phyloP scores from a whole-genome alignment of 2,797 vertebrate species.

The Siniperca undulata region DNA sequence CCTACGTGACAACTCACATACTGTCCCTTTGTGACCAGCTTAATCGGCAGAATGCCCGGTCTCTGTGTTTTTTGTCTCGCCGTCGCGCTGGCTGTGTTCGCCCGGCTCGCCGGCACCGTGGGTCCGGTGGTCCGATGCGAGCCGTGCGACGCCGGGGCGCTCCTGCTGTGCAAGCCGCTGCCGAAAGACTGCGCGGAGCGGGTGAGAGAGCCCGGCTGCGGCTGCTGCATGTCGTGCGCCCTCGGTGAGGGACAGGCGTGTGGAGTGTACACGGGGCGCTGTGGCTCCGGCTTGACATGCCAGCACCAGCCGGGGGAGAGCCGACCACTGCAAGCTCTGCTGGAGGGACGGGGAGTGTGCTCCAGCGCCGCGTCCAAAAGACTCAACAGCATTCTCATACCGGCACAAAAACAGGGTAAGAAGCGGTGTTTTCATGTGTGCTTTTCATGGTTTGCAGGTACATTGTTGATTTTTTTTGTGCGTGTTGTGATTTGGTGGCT shows the following conservation, averaged over 20 bases:
- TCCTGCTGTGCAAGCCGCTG: conserved; percentile 90
- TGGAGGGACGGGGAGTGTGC: conserved; percentile 93
- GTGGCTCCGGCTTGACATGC: conserved; percentile 90
- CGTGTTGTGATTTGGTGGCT: conserved; percentile 30
- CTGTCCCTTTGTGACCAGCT: conserved; percentile 79
- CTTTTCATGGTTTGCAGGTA: not conserved
- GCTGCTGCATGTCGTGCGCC: conserved; percentile 95
- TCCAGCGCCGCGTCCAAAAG: conserved; percentile 80
- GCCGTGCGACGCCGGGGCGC: conserved; percentile 89
- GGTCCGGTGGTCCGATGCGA: conserved; percentile 95
- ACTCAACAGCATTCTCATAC: conserved; percentile 57
- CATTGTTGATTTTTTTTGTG: not conserved
- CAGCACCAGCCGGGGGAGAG: conserved; percentile 87
- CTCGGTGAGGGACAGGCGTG: conserved; percentile 87
- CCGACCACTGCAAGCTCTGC: conserved; percentile 91
- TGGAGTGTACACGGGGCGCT: conserved; percentile 95
- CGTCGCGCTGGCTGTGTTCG: conserved; percentile 83
- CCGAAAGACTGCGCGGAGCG: conserved; percentile 87
- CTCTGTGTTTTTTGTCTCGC: conserved; percentile 86
- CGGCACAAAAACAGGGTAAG: conserved; percentile 77
- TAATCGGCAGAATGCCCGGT: conserved; percentile 86
- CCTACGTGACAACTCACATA: conserved; percentile 78
- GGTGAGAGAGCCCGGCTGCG: conserved; percentile 93
- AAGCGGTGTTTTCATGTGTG: not conserved
- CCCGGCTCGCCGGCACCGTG: conserved; percentile 80